These are phyloP conservation scores for Lytechinus pictus DNA, from an alignment of 35 echinoderm and acorn worm genomes.

Conservation along the genomic window DNA sequence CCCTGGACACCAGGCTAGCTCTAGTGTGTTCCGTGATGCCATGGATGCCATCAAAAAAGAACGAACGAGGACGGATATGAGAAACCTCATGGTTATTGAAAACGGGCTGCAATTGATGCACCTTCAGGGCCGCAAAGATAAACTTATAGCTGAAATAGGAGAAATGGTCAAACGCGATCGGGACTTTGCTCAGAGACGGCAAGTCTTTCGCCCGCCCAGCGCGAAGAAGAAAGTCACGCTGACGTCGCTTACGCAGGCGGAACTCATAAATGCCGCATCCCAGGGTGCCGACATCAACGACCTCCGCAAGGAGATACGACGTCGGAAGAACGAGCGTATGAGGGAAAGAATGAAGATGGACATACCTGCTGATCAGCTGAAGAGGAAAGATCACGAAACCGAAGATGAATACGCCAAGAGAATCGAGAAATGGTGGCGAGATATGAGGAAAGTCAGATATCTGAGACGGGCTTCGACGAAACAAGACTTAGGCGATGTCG, in stretches of 20 bases:
- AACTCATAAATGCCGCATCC: slow-evolving; percentile 23
- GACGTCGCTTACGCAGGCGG: slow-evolving; percentile 7
- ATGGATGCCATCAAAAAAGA: slow-evolving; percentile 10
- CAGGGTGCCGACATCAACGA: slow-evolving; percentile 32
- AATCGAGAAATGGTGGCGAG: slow-evolving; percentile 34
- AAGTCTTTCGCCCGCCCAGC: not conserved
- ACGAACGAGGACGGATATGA: not conserved
- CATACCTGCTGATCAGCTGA: slow-evolving; percentile 4
- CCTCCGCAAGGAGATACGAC: slow-evolving; percentile 44
- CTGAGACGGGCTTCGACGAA: slow-evolving; percentile 34
- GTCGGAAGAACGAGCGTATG: slow-evolving; percentile 38
- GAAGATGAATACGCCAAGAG: slow-evolving; percentile 4
- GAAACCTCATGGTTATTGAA: slow-evolving; percentile 26
- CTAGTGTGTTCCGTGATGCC: not conserved
- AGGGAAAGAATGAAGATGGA: slow-evolving; percentile 18
- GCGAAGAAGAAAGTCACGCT: not conserved
- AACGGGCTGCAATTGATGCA: slow-evolving; percentile 13
- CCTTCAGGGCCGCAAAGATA: slow-evolving; percentile 30
- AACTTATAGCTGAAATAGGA: not conserved
- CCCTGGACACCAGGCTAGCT: not conserved
- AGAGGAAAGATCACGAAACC: slow-evolving; percentile 22
- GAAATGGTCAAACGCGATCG: slow-evolving; percentile 43
- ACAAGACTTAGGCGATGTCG: not conserved
- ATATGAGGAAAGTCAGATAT: slow-evolving; percentile 33
- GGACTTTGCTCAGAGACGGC: not conserved